Evolutionary conservation across 2,797 vertebrate species (phyloP).

Genomic region (Microhierax caerulescens): DNA sequence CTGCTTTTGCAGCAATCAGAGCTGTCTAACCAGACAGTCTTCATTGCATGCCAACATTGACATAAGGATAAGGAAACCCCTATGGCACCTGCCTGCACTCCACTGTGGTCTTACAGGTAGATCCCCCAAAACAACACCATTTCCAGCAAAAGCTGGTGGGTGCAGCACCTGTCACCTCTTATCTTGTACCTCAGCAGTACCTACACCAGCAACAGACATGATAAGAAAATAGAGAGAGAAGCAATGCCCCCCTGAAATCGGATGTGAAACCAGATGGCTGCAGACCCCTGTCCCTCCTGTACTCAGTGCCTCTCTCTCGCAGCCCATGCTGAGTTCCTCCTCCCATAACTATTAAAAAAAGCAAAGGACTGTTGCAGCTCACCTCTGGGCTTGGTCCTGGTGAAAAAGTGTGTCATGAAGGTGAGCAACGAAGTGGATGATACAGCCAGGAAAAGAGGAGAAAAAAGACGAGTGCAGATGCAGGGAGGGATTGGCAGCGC

Average conservation of each 20-base stretch:
- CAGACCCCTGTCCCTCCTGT: not conserved
- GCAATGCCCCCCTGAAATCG: not conserved
- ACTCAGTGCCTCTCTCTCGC: accelerated
- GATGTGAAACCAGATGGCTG: not conserved
- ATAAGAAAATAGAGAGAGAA: not conserved
- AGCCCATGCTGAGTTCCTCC: not conserved
- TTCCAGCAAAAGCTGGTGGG: not conserved
- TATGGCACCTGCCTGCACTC: not conserved
- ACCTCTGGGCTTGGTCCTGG: not conserved
- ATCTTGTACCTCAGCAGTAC: accelerated
- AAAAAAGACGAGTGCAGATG: accelerated
- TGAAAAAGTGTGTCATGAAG: accelerated
- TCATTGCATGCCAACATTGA: not conserved
- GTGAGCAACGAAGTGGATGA: not conserved
- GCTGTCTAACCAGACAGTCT: too few species aligned
- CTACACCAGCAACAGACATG: accelerated
- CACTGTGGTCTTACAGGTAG: not conserved
- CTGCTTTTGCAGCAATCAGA: not conserved
- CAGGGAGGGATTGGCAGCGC: accelerated
- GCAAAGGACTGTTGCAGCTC: not conserved
- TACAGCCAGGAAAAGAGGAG: not conserved
- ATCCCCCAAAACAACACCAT: not conserved
- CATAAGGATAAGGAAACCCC: not conserved
- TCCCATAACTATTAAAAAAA: not conserved
- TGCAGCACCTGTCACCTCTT: not conserved